Conservation (phyloP, 23 tunicate genomes). For the Pegea sp. region DNA sequence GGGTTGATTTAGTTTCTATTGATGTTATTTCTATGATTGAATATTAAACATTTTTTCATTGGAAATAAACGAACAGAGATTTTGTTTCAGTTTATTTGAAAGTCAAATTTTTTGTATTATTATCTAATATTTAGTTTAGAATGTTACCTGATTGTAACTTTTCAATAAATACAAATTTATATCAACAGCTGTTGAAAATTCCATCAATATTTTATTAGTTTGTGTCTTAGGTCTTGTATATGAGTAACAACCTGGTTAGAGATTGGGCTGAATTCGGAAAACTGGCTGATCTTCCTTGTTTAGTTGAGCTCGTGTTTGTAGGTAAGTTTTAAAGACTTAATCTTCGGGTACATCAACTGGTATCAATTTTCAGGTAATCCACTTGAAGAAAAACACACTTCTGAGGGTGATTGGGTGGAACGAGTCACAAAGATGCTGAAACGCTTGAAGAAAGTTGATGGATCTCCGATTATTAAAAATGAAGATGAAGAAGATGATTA, state of each 20-base stretch:
- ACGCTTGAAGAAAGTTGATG: conserved; percentile 53
- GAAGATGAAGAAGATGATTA: conserved; percentile 74
- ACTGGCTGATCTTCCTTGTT: conserved; percentile 26
- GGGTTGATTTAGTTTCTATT: too few relatives aligned
- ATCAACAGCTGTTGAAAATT: background rate
- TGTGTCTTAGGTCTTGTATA: conserved; percentile 23
- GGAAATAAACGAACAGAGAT: too few relatives aligned
- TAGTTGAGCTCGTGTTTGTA: conserved; percentile 68
- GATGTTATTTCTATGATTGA: too few relatives aligned
- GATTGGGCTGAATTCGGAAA: conserved; percentile 75
- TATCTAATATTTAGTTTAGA: background rate
- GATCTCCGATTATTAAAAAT: conserved; percentile 55
- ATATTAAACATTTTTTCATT: too few relatives aligned
- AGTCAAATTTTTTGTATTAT: background rate
- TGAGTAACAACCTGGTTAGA: conserved; percentile 80
- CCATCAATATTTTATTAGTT: background rate
- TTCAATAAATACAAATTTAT: too few relatives aligned
- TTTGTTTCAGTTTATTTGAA: too few relatives aligned
- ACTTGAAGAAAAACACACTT: conserved; percentile 48
- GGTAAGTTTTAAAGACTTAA: conserved; percentile 15
- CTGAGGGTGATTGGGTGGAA: conserved; percentile 43
- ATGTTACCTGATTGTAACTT: background rate
- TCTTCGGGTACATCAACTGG: too few relatives aligned
- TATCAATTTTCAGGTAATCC: too few relatives aligned
- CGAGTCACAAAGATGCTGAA: conserved; percentile 15